Conservation (phyloP, 2,797 vertebrate species). For the Anabas testudineus region DNA sequence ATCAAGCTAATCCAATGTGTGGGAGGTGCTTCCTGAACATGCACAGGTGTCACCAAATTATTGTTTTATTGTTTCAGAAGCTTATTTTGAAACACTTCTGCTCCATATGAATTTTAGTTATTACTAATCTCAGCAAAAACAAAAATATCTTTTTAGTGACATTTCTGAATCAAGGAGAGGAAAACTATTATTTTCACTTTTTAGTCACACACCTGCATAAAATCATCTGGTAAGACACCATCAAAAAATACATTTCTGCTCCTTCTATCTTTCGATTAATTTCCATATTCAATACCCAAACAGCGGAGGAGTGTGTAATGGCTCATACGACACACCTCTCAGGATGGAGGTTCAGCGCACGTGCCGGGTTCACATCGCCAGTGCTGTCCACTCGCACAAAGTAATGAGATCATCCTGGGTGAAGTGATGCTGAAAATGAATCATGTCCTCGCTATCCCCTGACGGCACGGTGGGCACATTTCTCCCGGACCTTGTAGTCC, state of each 20-base stretch:
- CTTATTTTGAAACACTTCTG: background rate
- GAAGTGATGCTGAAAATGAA: constrained; percentile 84
- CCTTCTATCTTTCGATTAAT: constrained; percentile 20
- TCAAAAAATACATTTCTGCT: constrained; percentile 32
- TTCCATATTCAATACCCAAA: constrained; percentile 58
- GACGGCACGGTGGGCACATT: constrained; percentile 65
- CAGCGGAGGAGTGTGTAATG: constrained; percentile 50
- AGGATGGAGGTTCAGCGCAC: constrained; percentile 39
- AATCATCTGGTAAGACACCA: constrained; percentile 44
- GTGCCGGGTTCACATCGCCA: constrained; percentile 41
- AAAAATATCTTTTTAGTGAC: constrained; percentile 7
- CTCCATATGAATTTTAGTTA: constrained; percentile 24
- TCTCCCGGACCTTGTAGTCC: constrained; percentile 73
- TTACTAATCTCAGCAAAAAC: constrained; percentile 26
- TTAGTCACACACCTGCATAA: constrained; percentile 15
- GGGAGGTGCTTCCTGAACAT: constrained; percentile 30
- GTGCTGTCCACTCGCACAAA: constrained; percentile 72
- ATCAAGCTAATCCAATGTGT: no score
- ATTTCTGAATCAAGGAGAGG: background rate
- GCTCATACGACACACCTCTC: constrained; percentile 43
- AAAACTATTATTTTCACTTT: background rate
- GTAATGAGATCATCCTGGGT: constrained; percentile 83
- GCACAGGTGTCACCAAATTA: background rate
- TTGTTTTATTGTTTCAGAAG: background rate
- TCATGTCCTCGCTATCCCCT: constrained; percentile 75